Evolutionary conservation across 2,113 vertebrate species (phyloP).

Genomic region (Corapipo altera): DNA sequence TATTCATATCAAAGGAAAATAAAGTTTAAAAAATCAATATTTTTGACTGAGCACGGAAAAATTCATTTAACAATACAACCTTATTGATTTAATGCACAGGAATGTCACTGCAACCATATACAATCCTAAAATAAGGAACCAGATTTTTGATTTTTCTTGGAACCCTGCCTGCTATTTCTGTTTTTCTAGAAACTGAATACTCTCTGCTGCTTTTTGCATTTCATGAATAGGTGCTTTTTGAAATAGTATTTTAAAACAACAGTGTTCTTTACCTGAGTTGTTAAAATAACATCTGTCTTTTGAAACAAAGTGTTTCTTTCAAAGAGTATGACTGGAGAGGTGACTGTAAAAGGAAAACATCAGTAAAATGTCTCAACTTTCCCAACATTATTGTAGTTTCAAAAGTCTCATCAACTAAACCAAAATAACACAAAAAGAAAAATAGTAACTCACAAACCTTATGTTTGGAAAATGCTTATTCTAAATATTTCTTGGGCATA

Average conservation of each 20-base stretch:
- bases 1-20: background rate
- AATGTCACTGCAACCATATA: background rate
- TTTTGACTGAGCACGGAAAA: background rate
- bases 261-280: background rate
- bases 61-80: background rate
- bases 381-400: background rate
- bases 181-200: background rate
- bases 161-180: background rate
- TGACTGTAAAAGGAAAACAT: background rate
- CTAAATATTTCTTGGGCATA: background rate
- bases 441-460: background rate
- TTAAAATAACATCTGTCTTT: background rate
- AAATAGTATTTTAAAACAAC: background rate
- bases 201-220: background rate
- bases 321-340: background rate
- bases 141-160: background rate
- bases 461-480: background rate
- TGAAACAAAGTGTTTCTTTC: background rate
- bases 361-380: background rate
- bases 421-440: background rate
- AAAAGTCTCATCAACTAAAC: background rate
- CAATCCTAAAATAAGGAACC: background rate
- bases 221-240: background rate
- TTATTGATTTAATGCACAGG: background rate
- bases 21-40: background rate